These are phyloP conservation scores for Steinernema khuongi DNA, from an alignment of 1,140 invertebrate genomes.

Conservation along the genomic window DNA sequence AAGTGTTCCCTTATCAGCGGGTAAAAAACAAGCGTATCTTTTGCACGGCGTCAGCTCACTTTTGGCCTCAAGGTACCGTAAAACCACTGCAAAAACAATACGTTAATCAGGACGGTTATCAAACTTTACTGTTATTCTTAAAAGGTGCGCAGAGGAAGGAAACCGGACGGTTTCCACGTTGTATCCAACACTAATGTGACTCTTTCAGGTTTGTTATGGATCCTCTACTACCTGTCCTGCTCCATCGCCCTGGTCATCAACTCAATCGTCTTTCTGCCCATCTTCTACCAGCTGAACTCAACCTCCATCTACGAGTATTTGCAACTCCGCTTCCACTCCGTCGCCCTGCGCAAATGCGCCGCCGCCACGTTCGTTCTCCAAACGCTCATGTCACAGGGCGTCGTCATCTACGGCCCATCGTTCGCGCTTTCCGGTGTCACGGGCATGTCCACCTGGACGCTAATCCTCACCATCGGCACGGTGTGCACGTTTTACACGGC, in stretches of 20 bases:
- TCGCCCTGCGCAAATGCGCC: neutral
- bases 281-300: slow-evolving; percentile 3
- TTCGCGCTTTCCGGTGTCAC: slow-evolving; percentile 46
- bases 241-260: neutral
- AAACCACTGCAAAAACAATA: too few relatives aligned
- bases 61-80: too few relatives aligned
- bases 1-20: too few relatives aligned
- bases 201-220: slow-evolving; percentile 4
- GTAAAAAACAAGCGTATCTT: too few relatives aligned
- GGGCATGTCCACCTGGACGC: slow-evolving; percentile 46
- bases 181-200: too few relatives aligned
- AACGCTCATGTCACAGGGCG: neutral
- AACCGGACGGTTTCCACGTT: too few relatives aligned
- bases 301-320: slow-evolving; percentile 4
- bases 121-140: too few relatives aligned
- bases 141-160: too few relatives aligned
- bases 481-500: slow-evolving; percentile 3
- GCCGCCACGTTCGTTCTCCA: neutral
- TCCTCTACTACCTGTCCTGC: slow-evolving; percentile 15
- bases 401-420: slow-evolving; percentile 20
- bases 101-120: too few relatives aligned
- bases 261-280: slow-evolving; percentile 6
- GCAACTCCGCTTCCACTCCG: neutral
- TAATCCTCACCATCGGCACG: slow-evolving; percentile 35
- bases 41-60: too few relatives aligned